Conservation (phyloP, 2,797 vertebrate species). For the Emys orbicularis region DNA sequence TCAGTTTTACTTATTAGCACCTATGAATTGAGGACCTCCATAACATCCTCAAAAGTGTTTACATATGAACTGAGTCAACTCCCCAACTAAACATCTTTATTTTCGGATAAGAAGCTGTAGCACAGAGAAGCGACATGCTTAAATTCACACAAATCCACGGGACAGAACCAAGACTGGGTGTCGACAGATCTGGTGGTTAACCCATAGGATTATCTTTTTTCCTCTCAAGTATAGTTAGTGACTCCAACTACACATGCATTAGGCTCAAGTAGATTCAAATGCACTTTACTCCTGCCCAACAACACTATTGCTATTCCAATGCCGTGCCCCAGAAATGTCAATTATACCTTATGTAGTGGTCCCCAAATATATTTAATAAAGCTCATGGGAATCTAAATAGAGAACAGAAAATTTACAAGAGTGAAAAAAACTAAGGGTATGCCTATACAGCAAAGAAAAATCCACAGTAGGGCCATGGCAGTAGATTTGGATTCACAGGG, state of each 20-base stretch:
- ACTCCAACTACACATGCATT: neutral
- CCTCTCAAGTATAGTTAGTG: neutral
- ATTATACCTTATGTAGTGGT: neutral
- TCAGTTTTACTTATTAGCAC: neutral
- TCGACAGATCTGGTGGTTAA: neutral
- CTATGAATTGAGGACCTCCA: neutral
- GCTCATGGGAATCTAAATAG: neutral
- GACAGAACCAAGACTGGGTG: neutral
- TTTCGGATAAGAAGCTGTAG: neutral
- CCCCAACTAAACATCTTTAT: neutral
- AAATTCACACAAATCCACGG: neutral
- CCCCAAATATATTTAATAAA: neutral
- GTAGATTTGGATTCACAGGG: neutral
- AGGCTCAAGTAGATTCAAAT: neutral
- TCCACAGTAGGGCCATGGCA: neutral
- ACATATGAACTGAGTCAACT: neutral
- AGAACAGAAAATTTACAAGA: neutral
- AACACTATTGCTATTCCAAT: neutral
- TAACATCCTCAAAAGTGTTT: neutral
- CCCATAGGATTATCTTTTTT: neutral
- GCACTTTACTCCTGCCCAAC: neutral
- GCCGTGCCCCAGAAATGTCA: accelerated
- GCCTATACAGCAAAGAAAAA: neutral
- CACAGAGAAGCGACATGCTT: neutral
- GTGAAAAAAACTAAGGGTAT: neutral